Evolutionary conservation across 2,113 vertebrate species (phyloP).

Genomic region (Hippocampus zosterae): DNA sequence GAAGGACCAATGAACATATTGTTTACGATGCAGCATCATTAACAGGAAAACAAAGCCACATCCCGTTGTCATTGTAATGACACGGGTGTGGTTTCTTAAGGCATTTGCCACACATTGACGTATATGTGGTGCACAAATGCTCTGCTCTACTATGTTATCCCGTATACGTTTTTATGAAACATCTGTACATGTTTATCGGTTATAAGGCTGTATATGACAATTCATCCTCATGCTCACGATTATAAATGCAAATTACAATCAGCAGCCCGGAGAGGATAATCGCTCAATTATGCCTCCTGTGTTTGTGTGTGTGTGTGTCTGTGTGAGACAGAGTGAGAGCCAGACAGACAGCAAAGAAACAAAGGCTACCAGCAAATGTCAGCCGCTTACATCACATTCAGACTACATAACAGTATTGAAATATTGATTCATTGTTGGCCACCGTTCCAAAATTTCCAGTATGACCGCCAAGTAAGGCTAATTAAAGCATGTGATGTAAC

Average conservation of each 20-base stretch:
- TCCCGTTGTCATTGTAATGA: slow-evolving; percentile 16
- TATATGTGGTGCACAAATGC: background rate
- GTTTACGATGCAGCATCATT: slow-evolving; percentile 29
- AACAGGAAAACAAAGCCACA: slow-evolving; percentile 28
- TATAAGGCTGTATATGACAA: slow-evolving; percentile 41
- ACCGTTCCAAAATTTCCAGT: slow-evolving; percentile 29
- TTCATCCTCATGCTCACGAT: slow-evolving; percentile 47
- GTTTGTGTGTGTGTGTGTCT: slow-evolving; percentile 22
- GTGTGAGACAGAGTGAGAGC: background rate
- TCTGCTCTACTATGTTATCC: slow-evolving; percentile 22
- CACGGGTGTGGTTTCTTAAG: background rate
- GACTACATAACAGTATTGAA: slow-evolving; percentile 16
- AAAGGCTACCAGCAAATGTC: slow-evolving; percentile 8
- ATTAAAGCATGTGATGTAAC: slow-evolving; percentile 37
- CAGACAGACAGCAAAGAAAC: slow-evolving; percentile 8
- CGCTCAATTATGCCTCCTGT: slow-evolving; percentile 57
- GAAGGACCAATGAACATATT: slow-evolving; percentile 25
- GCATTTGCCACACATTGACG: background rate
- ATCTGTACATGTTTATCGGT: slow-evolving; percentile 54
- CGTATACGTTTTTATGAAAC: slow-evolving; percentile 41
- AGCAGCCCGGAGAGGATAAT: slow-evolving; percentile 65
- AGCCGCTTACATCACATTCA: slow-evolving; percentile 36
- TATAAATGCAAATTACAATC: slow-evolving; percentile 72
- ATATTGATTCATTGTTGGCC: slow-evolving; percentile 44
- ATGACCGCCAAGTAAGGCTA: slow-evolving; percentile 32